Base-by-base conservation (phyloP, 2,113 vertebrate genomes). In the Pogona vitticeps region DNA sequence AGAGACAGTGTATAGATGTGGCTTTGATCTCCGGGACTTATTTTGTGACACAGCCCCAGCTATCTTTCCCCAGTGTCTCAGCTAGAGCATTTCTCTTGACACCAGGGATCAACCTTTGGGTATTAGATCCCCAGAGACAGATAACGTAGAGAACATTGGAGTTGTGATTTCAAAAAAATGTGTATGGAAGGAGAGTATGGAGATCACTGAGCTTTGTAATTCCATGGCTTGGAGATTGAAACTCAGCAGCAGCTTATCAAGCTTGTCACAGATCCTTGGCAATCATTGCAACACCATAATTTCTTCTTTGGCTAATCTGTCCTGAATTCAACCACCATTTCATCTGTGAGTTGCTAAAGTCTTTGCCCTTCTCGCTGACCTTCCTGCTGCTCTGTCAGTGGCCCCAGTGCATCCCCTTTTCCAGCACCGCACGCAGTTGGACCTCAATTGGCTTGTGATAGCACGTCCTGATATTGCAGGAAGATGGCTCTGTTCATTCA, bases 1-100 rank as follows among this genome's bases (percentile, higher is more conserved):
- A 92, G 92, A 90, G 91, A 90, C 95, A 96, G 95, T 95, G 95
- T 95, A 92, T 89, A 91, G 91, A 95, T 91, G 93, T 42, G 90
- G 46, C 88, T 88, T 89, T 91, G 87, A 46, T 95, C 91, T 93
- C 92, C 76, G 93, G 88, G 93, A 92, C 89, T 28, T 56, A 56
- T 90, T 91, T 88, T 86, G 71, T 92, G 90, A 71, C 77, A 81
- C 56, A 90, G 84, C 76, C 58, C n/a, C 5, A 78, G 38, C 80
- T 70, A 86, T 82, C 90, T 84, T 85, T 90, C 91, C 2, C 67
- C 13, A 14, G 42, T 18, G n/a, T 31, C 20, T 65, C 31, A 46
- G 52, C n/a, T 38, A 75, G 59, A 65, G 73, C 10, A 52, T 52
- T 52, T 52, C 46, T 10, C 46, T 10, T 8, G 21, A 26, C 58